Conservation (phyloP, 2,113 vertebrate genomes). For the Pogonocichla stellata region DNA sequence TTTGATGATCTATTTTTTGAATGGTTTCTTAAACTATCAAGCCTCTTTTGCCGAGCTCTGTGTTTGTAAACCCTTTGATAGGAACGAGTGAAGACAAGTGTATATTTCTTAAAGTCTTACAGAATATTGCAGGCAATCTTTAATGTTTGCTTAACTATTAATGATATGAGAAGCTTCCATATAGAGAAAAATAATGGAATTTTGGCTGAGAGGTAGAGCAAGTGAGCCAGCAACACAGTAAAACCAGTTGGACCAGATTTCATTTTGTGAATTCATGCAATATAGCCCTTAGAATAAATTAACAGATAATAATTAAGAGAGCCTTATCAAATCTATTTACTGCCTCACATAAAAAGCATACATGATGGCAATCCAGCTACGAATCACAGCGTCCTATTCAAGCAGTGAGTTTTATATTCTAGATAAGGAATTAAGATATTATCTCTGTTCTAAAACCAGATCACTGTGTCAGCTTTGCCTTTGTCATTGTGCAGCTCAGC, state of each 20-base stretch:
- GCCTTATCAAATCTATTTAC: background rate
- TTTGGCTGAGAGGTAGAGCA: background rate
- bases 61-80: background rate
- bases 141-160: background rate
- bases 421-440: conserved; percentile 35
- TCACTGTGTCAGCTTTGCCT: conserved; percentile 43
- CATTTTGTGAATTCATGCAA: background rate
- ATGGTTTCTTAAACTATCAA: background rate
- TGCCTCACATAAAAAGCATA: background rate
- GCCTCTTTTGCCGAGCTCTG: background rate
- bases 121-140: background rate
- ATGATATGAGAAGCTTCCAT: background rate
- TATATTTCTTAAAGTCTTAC: background rate
- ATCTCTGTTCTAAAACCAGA: conserved; percentile 34
- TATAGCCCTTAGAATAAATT: background rate
- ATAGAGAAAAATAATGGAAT: background rate
- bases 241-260: background rate
- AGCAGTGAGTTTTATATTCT: background rate
- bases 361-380: background rate
- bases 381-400: background rate
- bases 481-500: conserved; percentile 27
- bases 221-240: background rate
- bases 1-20: background rate
- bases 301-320: background rate
- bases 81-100: background rate